Percentiles rank a stretch among this genome's conserved stretches.
Evolutionary conservation across 2,888 invertebrate species (phyloP).

Genomic region (Steromphala cineraria): DNA sequence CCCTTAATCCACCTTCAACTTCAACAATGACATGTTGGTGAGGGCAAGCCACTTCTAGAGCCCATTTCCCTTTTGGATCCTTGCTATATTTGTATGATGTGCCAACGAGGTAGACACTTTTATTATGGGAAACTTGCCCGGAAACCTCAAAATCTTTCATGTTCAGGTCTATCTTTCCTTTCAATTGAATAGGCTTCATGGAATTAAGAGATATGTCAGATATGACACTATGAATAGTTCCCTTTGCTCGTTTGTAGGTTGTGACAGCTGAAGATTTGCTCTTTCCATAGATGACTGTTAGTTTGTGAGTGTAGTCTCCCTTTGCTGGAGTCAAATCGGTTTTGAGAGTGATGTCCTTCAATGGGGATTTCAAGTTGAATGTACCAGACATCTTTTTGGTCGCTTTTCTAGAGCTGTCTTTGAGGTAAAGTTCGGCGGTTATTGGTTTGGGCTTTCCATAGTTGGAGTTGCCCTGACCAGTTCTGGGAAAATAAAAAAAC

Average conservation of each 20-base stretch:
- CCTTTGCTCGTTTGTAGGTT: not conserved
- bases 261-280: not conserved
- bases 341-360: not conserved
- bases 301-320: not conserved
- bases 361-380: not conserved
- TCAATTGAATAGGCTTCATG: not conserved
- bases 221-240: not conserved
- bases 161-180: not conserved
- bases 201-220: not conserved
- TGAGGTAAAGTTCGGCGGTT: not conserved
- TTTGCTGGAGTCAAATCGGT: not conserved
- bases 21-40: not conserved
- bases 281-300: not conserved
- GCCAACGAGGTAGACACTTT: not conserved
- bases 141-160: not conserved
- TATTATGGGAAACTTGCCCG: not conserved
- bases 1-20: not conserved
- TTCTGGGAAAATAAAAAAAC: too few species aligned
- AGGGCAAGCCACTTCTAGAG: not conserved
- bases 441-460: not conserved
- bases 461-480: not conserved
- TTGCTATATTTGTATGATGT: slow-evolving; percentile 13
- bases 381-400: not conserved
- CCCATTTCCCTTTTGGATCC: slow-evolving; percentile 1
- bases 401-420: not conserved